Evolutionary conservation across 2,113 vertebrate species (phyloP).

Genomic region (Mustela nigripes): DNA sequence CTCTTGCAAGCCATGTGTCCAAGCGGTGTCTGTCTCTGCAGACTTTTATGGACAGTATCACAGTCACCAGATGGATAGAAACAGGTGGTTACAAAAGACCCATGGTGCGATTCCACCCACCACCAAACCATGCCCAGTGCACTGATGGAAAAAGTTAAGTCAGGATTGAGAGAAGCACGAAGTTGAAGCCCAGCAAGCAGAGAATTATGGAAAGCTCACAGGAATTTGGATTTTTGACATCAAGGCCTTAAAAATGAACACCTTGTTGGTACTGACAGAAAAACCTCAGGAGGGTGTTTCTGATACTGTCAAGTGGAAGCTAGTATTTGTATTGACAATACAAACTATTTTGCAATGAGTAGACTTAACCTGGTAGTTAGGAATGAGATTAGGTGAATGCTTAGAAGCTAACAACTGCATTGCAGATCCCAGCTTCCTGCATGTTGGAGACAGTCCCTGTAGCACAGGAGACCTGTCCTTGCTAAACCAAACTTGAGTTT

Average conservation of each 20-base stretch:
- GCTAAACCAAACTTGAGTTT: background rate
- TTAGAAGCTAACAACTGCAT: background rate
- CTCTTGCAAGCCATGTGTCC: background rate
- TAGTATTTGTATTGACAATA: background rate
- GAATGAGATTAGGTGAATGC: background rate
- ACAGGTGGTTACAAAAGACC: background rate
- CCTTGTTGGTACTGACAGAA: background rate
- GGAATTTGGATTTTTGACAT: background rate
- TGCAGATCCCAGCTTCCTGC: too few species aligned
- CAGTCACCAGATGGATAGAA: background rate
- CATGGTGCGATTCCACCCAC: background rate
- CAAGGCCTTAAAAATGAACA: background rate
- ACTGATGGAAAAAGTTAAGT: background rate
- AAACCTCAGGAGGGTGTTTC: background rate
- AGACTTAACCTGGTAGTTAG: background rate
- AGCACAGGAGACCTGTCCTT: too few species aligned
- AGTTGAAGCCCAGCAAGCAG: background rate
- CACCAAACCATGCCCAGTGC: background rate
- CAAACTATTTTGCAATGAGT: background rate
- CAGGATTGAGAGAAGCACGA: background rate
- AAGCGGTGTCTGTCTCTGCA: background rate
- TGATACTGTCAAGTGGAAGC: background rate
- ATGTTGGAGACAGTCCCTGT: background rate
- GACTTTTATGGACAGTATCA: background rate
- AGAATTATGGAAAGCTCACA: background rate